phyloP scores from a whole-genome alignment of 2,888 invertebrate species.

The Drepana falcataria region DNA sequence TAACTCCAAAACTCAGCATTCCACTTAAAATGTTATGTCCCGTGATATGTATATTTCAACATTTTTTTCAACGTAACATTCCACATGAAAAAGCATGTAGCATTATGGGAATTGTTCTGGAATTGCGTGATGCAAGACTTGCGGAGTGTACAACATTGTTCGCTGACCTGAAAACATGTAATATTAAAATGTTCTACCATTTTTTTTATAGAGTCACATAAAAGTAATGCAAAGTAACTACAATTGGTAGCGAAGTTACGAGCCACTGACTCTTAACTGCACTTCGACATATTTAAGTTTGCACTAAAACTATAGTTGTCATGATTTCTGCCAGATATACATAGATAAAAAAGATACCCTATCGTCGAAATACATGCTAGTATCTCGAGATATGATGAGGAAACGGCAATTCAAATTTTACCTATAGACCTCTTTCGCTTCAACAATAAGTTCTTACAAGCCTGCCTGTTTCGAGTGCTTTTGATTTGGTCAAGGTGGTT shows the following conservation, averaged over 20 bases:
- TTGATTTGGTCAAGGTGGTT: too few species aligned
- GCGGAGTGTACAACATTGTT: constrained; percentile 27
- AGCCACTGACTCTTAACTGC: constrained; percentile 23
- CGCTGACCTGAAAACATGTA: constrained; percentile 25
- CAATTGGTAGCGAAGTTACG: constrained; percentile 19
- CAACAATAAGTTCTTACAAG: too few species aligned
- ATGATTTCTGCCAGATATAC: too few species aligned
- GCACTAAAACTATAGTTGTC: too few species aligned
- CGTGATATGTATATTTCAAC: constrained; percentile 6
- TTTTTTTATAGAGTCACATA: constrained; percentile 16
- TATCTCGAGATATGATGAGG: too few species aligned
- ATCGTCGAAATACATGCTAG: too few species aligned
- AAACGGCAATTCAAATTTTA: too few species aligned
- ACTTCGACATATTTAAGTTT: background rate
- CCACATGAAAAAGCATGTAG: constrained; percentile 22
- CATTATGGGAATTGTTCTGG: constrained; percentile 29
- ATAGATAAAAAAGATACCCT: too few species aligned
- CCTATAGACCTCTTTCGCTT: too few species aligned
- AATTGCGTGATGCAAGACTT: constrained; percentile 17
- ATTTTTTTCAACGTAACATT: constrained; percentile 21
- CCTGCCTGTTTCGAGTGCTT: too few species aligned
- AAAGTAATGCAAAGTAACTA: constrained; percentile 27
- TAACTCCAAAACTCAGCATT: constrained; percentile 6
- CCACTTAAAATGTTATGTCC: constrained; percentile 7
- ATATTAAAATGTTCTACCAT: constrained; percentile 8